Conservation (phyloP, 2,113 vertebrate genomes). For the Capreolus pygargus region DNA sequence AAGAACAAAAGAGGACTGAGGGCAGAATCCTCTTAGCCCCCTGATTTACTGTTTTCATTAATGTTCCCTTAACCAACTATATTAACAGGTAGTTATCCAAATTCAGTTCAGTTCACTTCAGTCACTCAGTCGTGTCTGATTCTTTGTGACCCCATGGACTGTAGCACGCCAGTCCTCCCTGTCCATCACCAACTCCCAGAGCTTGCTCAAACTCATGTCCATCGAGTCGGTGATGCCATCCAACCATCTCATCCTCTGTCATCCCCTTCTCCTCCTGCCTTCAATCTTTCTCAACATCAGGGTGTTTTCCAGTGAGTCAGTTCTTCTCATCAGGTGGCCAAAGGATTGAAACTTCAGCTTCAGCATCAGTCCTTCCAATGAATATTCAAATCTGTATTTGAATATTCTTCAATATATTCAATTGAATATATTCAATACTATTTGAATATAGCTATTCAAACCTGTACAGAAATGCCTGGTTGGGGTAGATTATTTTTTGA, state of each 20-base stretch:
- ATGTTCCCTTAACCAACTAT: rapidly evolving
- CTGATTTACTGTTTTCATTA: background rate
- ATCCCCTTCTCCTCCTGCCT: background rate
- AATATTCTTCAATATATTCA: background rate
- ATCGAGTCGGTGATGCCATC: background rate
- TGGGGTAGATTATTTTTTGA: background rate
- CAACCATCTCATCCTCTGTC: background rate
- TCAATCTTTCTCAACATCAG: background rate
- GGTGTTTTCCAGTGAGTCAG: background rate
- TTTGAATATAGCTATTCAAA: background rate
- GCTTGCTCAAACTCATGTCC: background rate
- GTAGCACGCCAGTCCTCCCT: background rate
- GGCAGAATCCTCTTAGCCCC: rapidly evolving
- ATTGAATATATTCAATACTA: background rate
- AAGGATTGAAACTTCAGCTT: background rate
- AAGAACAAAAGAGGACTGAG: background rate
- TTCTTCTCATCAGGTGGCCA: background rate
- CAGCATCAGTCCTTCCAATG: background rate
- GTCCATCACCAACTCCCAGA: background rate
- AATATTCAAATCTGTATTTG: background rate
- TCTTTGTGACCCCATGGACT: background rate
- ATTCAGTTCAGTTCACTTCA: background rate
- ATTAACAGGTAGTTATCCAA: rapidly evolving
- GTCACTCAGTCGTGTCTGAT: rapidly evolving
- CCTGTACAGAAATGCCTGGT: background rate